Evolutionary conservation across 92 coral and sea anemone genomes (phyloP).

Genomic region (Muricea muricata): DNA sequence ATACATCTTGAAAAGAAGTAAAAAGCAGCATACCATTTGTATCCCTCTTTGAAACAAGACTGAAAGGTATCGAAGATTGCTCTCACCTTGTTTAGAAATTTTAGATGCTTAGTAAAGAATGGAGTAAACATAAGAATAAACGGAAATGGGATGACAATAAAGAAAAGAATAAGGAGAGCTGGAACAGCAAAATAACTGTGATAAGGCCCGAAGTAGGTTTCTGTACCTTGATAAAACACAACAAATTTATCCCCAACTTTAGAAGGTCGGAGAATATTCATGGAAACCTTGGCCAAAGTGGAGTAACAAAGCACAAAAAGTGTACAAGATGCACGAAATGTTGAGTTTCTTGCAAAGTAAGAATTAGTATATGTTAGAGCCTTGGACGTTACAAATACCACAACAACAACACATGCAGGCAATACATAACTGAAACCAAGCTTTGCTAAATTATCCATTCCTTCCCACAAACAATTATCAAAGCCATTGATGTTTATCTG

Average conservation of each 20-base stretch:
- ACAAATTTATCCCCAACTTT: slow-evolving; percentile 49
- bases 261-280: slow-evolving; percentile 77
- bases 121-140: slow-evolving; percentile 53
- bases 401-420: slow-evolving; percentile 74
- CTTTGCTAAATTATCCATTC: slow-evolving; percentile 79
- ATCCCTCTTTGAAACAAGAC: slow-evolving; percentile 84
- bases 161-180: slow-evolving; percentile 61
- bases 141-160: slow-evolving; percentile 76
- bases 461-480: slow-evolving; percentile 76
- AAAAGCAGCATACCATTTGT: slow-evolving; percentile 96
- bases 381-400: slow-evolving; percentile 66
- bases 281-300: slow-evolving; percentile 84
- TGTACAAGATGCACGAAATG: slow-evolving; percentile 88
- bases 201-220: slow-evolving; percentile 55
- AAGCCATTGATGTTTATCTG: slow-evolving; percentile 67
- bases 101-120: slow-evolving; percentile 71
- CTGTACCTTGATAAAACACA: slow-evolving; percentile 68
- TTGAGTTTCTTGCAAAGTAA: slow-evolving; percentile 76
- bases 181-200: slow-evolving; percentile 58
- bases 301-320: slow-evolving; percentile 92
- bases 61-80: slow-evolving; percentile 88
- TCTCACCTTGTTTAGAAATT: slow-evolving; percentile 73
- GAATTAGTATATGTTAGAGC: slow-evolving; percentile 70
- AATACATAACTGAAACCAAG: slow-evolving; percentile 78
- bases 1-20: slow-evolving; percentile 83